Evolutionary conservation across 1,140 invertebrate genomes (phyloP).

Genomic region (Sitobion miscanthi): DNA sequence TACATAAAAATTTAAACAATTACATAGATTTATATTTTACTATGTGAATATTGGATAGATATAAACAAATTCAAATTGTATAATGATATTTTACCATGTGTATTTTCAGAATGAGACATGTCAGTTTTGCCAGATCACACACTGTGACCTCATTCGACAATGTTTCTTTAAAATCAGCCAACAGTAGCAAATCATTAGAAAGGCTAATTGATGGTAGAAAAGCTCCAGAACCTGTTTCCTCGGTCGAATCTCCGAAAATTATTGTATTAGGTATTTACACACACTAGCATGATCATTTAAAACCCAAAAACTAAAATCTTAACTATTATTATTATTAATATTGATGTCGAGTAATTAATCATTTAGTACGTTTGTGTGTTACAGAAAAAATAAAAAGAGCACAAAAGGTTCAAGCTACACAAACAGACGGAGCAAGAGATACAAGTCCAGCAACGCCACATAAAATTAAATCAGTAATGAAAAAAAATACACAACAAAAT

Average conservation of each 20-base stretch:
- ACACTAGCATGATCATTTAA: not conserved
- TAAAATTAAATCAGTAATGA: constrained; percentile 42
- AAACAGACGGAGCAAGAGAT: constrained; percentile 73
- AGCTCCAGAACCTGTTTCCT: constrained; percentile 61
- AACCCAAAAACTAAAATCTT: not conserved
- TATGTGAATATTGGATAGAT: not conserved
- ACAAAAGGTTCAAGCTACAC: constrained; percentile 89
- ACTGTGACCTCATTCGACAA: constrained; percentile 83
- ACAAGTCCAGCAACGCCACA: constrained; percentile 47
- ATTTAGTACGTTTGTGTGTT: constrained; percentile 52
- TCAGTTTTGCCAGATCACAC: constrained; percentile 87
- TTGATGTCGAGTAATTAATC: not conserved
- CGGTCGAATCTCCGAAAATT: constrained; percentile 60
- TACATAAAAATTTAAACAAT: not conserved
- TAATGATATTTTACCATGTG: not conserved
- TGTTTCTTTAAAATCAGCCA: constrained; percentile 63
- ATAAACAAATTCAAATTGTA: not conserved
- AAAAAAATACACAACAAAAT: not conserved
- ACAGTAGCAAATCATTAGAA: constrained; percentile 73
- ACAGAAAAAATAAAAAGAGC: constrained; percentile 82
- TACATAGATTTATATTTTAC: not conserved
- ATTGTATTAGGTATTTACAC: constrained; percentile 62
- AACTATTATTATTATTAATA: not conserved
- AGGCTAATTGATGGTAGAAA: constrained; percentile 72
- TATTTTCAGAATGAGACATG: constrained; percentile 78